Evolutionary conservation across 2,113 vertebrate genomes (phyloP).

Genomic region (Anas platyrhynchos): DNA sequence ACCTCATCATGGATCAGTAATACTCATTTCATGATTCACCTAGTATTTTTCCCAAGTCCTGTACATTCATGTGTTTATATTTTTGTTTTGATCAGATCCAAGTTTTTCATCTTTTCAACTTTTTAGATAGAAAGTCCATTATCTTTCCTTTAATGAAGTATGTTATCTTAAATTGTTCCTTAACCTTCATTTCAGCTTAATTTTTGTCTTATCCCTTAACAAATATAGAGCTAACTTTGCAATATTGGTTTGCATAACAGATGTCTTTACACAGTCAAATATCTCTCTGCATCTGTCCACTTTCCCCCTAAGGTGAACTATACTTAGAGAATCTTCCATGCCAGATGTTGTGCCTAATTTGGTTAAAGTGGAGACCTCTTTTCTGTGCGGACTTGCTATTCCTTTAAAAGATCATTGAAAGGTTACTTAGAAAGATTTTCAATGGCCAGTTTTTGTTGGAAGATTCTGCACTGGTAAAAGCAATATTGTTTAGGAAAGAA

Average conservation of each 20-base stretch:
- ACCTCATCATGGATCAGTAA: background rate
- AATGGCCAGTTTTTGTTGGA: background rate
- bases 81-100: background rate
- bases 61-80: background rate
- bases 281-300: background rate
- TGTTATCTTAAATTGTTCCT: background rate
- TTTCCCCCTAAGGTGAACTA: background rate
- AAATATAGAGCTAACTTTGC: background rate
- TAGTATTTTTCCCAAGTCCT: background rate
- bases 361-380: background rate
- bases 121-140: background rate
- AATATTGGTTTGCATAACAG: background rate
- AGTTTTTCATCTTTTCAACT: background rate
- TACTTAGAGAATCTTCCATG: background rate
- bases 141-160: background rate
- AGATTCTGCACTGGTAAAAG: background rate
- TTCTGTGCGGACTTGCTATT: background rate
- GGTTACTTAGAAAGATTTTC: background rate
- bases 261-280: background rate
- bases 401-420: background rate
- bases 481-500: background rate
- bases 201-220: background rate
- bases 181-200: background rate
- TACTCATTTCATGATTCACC: background rate
- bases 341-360: background rate